Evolutionary conservation across 2,888 invertebrate genomes (phyloP).

Genomic region (Papilio protenor): DNA sequence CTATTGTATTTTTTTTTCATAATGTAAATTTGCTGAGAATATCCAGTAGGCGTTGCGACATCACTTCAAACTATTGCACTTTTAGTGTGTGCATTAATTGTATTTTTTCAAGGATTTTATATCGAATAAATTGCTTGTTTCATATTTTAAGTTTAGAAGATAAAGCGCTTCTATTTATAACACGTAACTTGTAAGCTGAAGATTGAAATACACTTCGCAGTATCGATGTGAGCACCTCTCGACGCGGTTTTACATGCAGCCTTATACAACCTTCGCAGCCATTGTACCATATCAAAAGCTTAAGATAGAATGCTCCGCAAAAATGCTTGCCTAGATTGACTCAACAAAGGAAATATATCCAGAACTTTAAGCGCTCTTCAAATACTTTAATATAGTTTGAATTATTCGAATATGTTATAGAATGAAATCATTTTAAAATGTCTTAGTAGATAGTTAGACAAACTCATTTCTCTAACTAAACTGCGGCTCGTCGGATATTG

Average conservation of each 20-base stretch:
- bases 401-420: not conserved
- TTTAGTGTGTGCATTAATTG: not conserved
- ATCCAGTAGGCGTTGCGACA: conserved; percentile 11
- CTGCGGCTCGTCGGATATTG: not conserved
- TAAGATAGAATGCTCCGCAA: conserved; percentile 19
- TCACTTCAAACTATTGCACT: not conserved
- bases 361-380: conserved; percentile 2
- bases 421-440: not conserved
- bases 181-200: not conserved
- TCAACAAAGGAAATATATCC: conserved; percentile 10
- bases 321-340: conserved; percentile 12
- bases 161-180: conserved; percentile 7
- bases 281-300: conserved; percentile 28
- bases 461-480: not conserved
- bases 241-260: conserved; percentile 25
- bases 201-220: conserved; percentile 31
- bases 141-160: conserved; percentile 5
- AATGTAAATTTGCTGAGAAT: conserved; percentile 5
- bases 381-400: conserved; percentile 1
- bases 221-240: conserved; percentile 33
- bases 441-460: not conserved
- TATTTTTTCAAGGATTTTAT: not conserved
- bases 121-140: not conserved
- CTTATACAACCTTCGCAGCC: conserved; percentile 30
- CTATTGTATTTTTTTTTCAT: not conserved